Evolutionary conservation across 2,888 invertebrate species (phyloP).

Genomic region (Nebria brevicollis): DNA sequence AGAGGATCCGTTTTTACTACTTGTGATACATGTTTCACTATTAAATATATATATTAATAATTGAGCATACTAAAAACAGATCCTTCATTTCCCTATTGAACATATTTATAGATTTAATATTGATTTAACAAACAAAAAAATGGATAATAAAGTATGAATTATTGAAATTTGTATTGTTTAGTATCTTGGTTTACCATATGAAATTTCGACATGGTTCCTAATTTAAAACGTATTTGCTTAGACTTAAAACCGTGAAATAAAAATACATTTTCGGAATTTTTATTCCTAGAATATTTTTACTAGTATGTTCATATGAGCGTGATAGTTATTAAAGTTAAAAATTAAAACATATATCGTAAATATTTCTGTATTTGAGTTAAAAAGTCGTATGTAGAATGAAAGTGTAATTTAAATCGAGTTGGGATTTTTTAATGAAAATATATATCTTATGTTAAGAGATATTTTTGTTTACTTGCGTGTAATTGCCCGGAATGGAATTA

Average conservation of each 20-base stretch:
- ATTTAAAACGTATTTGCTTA: neutral
- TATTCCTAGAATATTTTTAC: neutral
- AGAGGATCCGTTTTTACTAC: neutral
- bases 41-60: neutral
- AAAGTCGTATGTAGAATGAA: too few relatives aligned
- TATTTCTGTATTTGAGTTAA: too few relatives aligned
- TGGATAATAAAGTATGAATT: constrained; percentile 44
- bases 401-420: too few relatives aligned
- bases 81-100: constrained; percentile 30
- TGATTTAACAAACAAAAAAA: constrained; percentile 11
- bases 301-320: too few relatives aligned
- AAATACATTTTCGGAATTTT: neutral
- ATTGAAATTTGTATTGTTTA: constrained; percentile 45
- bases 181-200: constrained; percentile 41
- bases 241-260: neutral
- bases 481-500: too few relatives aligned
- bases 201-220: neutral
- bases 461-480: too few relatives aligned
- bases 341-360: too few relatives aligned
- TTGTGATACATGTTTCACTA: neutral
- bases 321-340: too few relatives aligned
- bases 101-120: constrained; percentile 39
- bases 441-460: too few relatives aligned
- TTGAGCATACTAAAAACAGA: constrained; percentile 9
- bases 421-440: too few relatives aligned